phyloP scores from a whole-genome alignment of 30 jellyfish, hydroid and myxozoan species.

The Chrysaora quinquecirrha region DNA sequence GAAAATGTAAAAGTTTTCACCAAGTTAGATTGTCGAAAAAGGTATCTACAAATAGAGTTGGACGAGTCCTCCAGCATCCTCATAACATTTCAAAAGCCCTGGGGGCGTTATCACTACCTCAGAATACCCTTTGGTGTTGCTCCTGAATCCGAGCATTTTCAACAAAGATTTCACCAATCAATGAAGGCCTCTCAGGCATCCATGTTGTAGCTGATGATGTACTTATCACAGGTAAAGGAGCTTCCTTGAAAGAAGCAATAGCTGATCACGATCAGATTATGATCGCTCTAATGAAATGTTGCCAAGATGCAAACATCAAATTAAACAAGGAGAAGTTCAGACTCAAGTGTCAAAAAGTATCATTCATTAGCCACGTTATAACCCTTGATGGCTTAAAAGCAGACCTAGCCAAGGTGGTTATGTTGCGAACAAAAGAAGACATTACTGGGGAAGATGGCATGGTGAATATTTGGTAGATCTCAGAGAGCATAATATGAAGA shows the following conservation, averaged over 20 bases:
- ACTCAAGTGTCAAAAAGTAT: background rate
- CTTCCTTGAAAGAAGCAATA: slow-evolving; percentile 46
- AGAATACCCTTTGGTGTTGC: slow-evolving; percentile 47
- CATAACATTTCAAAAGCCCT: slow-evolving; percentile 49
- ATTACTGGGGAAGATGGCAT: too few species aligned
- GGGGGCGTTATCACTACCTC: slow-evolving; percentile 33
- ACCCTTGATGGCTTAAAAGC: background rate
- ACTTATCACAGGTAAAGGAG: slow-evolving; percentile 37
- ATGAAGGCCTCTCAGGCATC: too few species aligned
- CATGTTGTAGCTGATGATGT: slow-evolving; percentile 44
- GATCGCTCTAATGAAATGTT: slow-evolving; percentile 12
- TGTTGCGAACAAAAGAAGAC: too few species aligned
- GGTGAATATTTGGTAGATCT: too few species aligned
- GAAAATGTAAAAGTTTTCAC: slow-evolving; percentile 18
- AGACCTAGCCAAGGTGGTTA: background rate
- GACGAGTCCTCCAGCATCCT: slow-evolving; percentile 29
- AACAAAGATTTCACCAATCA: slow-evolving; percentile 34
- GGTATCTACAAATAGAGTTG: slow-evolving; percentile 23
- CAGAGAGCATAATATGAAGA: too few species aligned
- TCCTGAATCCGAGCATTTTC: slow-evolving; percentile 50
- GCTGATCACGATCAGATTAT: slow-evolving; percentile 37
- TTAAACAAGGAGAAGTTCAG: background rate
- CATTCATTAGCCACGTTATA: background rate
- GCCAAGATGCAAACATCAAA: background rate
- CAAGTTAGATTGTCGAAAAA: slow-evolving; percentile 34